A percentile compares a stretch with the other conserved stretches of the same genome.
Conservation (phyloP, 2,797 vertebrate species). For the Betta splendens region DNA sequence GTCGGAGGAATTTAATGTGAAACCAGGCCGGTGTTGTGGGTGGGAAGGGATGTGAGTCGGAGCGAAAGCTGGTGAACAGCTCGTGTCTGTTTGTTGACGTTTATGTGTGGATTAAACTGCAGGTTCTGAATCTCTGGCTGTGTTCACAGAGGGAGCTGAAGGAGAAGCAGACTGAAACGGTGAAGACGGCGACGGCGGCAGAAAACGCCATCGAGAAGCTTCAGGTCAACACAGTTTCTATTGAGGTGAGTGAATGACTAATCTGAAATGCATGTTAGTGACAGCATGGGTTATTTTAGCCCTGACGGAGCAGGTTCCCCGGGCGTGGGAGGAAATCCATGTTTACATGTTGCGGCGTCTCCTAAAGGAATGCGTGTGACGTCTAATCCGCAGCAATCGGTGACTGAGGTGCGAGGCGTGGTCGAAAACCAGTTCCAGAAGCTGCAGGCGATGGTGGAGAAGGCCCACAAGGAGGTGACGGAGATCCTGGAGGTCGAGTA, state of each 20-base stretch:
- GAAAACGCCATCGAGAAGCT: slow-evolving; percentile 87
- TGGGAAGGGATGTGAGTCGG: neutral
- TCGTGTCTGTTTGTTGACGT: too few relatives aligned
- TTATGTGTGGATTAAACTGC: too few relatives aligned
- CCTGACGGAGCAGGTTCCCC: slow-evolving; percentile 4
- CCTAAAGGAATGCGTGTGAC: neutral
- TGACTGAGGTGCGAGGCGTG: slow-evolving; percentile 79
- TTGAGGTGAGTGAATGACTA: slow-evolving; percentile 73
- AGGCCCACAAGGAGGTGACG: slow-evolving; percentile 75
- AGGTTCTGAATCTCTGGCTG: slow-evolving; percentile 4
- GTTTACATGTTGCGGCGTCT: neutral
- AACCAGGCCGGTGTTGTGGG: neutral
- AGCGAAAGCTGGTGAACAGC: slow-evolving; percentile 4
- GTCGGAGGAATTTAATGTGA: slow-evolving; percentile 56
- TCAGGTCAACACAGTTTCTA: slow-evolving; percentile 83
- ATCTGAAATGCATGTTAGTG: neutral
- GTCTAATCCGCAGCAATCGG: slow-evolving; percentile 67
- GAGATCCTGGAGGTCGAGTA: slow-evolving; percentile 85
- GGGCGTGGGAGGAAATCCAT: slow-evolving; percentile 11
- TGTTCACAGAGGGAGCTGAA: slow-evolving; percentile 79
- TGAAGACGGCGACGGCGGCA: slow-evolving; percentile 80
- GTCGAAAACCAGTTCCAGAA: slow-evolving; percentile 81
- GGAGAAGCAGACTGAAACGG: slow-evolving; percentile 75
- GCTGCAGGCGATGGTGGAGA: slow-evolving; percentile 78
- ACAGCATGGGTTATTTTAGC: slow-evolving; percentile 13